Evolutionary conservation across 64 coral and sea anemone species (phyloP).

Genomic region (Hydrozoanthus tunicans): DNA sequence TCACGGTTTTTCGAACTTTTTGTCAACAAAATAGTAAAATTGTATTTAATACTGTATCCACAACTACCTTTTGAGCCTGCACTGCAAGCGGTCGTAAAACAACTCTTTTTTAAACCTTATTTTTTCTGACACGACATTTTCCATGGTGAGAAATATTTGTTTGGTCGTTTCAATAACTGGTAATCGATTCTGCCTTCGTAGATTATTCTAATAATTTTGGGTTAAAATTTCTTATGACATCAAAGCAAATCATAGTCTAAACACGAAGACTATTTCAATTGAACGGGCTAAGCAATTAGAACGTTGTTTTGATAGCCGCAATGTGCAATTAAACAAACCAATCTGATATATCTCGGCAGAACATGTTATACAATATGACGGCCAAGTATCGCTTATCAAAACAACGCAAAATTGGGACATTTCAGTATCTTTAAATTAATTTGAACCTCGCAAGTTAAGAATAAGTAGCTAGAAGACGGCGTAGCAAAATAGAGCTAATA

Average conservation of each 20-base stretch:
- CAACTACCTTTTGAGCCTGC: not conserved
- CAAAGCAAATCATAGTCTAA: not conserved
- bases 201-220: conserved; percentile 33
- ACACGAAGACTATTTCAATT: not conserved
- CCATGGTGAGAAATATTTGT: not conserved
- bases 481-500: not conserved
- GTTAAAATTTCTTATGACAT: conserved; percentile 20
- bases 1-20: not conserved
- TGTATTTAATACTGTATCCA: not conserved
- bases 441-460: not conserved
- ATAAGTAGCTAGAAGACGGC: not conserved
- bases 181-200: conserved; percentile 23
- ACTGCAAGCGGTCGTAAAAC: not conserved
- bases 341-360: not conserved
- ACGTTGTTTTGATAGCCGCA: not conserved
- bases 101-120: not conserved
- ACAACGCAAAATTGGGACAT: not conserved
- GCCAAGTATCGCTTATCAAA: not conserved
- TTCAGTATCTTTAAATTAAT: not conserved
- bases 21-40: not conserved
- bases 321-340: not conserved
- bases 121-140: too few relatives aligned
- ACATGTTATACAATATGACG: not conserved
- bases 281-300: not conserved
- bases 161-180: not conserved